These are phyloP conservation scores for Ochotona curzoniae DNA, from an alignment of 2,113 vertebrate genomes.

Conservation along the genomic window DNA sequence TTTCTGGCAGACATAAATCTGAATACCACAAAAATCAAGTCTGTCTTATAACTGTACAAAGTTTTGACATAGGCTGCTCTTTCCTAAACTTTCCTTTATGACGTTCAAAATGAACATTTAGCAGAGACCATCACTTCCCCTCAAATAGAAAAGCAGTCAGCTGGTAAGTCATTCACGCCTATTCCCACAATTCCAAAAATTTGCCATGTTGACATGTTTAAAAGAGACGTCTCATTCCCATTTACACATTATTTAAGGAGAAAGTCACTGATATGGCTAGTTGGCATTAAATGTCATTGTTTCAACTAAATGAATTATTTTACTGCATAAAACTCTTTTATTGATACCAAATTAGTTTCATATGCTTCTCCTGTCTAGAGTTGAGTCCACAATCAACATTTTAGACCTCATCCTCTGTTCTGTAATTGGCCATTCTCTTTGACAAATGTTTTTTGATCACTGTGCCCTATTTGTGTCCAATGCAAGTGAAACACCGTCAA, in stretches of 20 bases:
- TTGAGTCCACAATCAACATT: neutral
- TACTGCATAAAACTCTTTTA: neutral
- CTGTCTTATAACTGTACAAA: neutral
- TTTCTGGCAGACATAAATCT: slow-evolving; percentile 37
- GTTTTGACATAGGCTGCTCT: neutral
- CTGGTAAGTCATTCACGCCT: neutral
- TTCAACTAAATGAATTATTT: neutral
- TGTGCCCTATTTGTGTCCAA: neutral
- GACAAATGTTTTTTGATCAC: slow-evolving; percentile 12
- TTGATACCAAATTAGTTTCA: neutral
- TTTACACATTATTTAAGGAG: neutral
- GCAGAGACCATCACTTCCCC: neutral
- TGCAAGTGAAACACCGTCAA: neutral
- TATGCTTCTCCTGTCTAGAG: neutral
- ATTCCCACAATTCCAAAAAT: neutral
- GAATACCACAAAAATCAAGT: neutral
- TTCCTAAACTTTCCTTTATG: slow-evolving; percentile 13
- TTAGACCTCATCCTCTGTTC: neutral
- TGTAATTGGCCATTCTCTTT: neutral
- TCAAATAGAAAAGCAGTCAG: neutral
- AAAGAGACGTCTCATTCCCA: neutral
- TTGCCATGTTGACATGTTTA: neutral
- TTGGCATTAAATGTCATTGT: neutral
- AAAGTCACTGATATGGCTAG: neutral
- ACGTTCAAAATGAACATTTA: neutral